A percentile compares a stretch with the other conserved stretches of the same genome.
phyloP scores from a whole-genome alignment of 2,113 vertebrate species.

The Ranitomeya variabilis region DNA sequence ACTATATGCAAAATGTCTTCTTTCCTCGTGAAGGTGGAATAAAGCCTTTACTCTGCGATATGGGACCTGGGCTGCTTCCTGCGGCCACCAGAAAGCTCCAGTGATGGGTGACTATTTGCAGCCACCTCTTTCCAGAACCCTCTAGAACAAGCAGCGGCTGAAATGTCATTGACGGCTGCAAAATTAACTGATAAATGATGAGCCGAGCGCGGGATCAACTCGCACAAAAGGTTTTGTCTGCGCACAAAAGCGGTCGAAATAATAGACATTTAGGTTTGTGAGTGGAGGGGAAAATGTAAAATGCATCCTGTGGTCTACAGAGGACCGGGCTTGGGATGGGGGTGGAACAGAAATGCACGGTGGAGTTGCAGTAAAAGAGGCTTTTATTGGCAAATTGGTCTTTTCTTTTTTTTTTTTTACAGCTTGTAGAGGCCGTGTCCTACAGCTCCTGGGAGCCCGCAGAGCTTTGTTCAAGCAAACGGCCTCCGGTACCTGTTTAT shows the following conservation, averaged over 20 bases:
- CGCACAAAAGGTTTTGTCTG: slow-evolving; percentile 28
- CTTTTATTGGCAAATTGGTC: background rate
- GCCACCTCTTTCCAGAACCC: background rate
- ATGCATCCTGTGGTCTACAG: background rate
- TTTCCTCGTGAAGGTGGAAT: too few species aligned
- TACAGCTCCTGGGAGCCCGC: slow-evolving; percentile 31
- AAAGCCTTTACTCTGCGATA: background rate
- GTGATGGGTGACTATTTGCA: background rate
- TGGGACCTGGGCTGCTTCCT: background rate
- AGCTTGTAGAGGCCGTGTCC: slow-evolving; percentile 29
- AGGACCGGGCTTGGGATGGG: background rate
- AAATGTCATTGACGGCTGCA: slow-evolving; percentile 7
- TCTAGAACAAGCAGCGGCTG: slow-evolving; percentile 28
- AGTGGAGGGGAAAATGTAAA: background rate
- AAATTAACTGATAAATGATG: slow-evolving; percentile 34
- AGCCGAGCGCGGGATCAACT: slow-evolving; percentile 13
- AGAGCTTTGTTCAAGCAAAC: slow-evolving; percentile 31
- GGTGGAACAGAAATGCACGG: background rate
- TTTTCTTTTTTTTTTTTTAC: background rate
- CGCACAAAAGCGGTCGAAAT: slow-evolving; percentile 24
- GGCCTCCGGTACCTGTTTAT: slow-evolving; percentile 30
- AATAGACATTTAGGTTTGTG: slow-evolving; percentile 13
- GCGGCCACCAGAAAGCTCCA: background rate
- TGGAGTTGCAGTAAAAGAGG: slow-evolving; percentile 3
- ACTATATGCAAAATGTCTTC: too few species aligned